Evolutionary conservation across 2,888 invertebrate species (phyloP), one percentile per base, ranked within the genome.

Genomic region (Temnothorax unifasciatus): DNA sequence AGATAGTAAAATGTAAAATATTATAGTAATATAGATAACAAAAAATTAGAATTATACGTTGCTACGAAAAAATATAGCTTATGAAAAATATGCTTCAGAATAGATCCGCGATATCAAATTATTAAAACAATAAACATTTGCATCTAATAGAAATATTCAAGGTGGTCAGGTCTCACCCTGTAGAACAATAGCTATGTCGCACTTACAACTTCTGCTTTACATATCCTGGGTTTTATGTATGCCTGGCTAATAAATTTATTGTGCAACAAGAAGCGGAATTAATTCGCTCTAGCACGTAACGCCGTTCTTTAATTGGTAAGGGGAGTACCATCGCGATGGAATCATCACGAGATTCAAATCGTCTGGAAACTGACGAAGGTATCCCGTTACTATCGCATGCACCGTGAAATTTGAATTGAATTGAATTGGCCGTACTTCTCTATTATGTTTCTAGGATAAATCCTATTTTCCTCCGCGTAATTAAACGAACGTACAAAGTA

Each of bases 361-460:
- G 29, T 75, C 47, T 64, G 21, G 15, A 44, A 75, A 47, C n/a
- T 47, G 44, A 75, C n/a, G 47, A 63, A 21, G 75, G 11, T 75
- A 64, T 47, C 25, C 13, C 41, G 73, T 59, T 74, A 75, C 44
- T 34, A 75, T 47, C 11, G 34, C 34, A 75, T 29, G 64, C 63
- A 41, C 18, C 18, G 29, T 50, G 21, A 38, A 50, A 34, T 75
- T 75, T 50, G 75, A 64, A 75, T 75, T 75, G 75, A 75, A 75
- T 75, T 47, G 75, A 75, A 75, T 66, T 66, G 68, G 47, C 44
- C 44, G 74, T 57, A 47, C 11, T n/a, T n/a, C 34, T 66, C 34
- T 75, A 75, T 75, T 75, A 66, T 8, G 13, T 47, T 66, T 63
- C 74, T 47, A 75, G 68, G 34, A 75, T 50, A 66, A 75, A 66